These are phyloP conservation scores for Tragelaphus imberbis DNA, from an alignment of 2,113 vertebrate species.

Conservation along the genomic window DNA sequence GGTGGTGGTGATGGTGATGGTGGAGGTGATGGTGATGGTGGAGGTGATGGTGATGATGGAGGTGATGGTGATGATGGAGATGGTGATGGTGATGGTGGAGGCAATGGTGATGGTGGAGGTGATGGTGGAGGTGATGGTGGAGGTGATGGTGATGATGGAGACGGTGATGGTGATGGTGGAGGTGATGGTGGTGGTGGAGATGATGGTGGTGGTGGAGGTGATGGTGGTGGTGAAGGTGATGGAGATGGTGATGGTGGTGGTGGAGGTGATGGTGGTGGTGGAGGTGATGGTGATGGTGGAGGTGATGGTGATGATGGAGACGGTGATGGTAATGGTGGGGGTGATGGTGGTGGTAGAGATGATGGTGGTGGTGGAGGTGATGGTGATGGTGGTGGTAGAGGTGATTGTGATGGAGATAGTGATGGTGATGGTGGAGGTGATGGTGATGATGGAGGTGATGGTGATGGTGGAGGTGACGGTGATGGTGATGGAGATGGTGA, in stretches of 20 bases:
- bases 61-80: no score
- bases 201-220: accelerated
- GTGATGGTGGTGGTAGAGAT: not conserved
- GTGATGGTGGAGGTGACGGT: no score
- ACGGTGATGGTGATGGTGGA: not conserved
- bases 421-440: no score
- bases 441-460: no score
- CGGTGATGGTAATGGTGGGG: not conserved
- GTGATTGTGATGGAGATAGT: no score
- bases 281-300: no score
- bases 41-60: accelerated
- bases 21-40: no score
- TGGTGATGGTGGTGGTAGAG: no score
- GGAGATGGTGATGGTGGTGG: no score
- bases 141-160: not conserved
- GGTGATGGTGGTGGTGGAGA: accelerated
- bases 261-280: no score
- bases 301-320: not conserved
- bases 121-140: not conserved
- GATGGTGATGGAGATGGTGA: accelerated
- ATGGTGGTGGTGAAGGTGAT: accelerated
- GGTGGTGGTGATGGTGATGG: not conserved
- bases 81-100: no score
- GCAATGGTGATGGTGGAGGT: not conserved
- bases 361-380: not conserved